Base-by-base conservation (phyloP, 2,797 vertebrate species). In the Enteromius anoplus region DNA sequence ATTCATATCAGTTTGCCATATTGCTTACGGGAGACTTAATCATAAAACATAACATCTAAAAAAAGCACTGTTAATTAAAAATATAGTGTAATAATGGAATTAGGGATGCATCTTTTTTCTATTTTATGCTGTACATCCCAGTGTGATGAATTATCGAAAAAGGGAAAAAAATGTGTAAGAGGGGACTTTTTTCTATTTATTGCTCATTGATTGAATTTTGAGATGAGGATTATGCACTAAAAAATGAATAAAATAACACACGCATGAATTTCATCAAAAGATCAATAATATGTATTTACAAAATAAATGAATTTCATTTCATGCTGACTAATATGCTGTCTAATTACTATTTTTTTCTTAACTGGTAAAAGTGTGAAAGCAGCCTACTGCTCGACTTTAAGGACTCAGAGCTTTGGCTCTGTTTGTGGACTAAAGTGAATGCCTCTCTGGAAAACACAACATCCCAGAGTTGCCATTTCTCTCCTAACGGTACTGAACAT, bases 361-460 rank as follows among this genome's bases (percentile, higher is more conserved):
- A 29, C 62, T 42, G 58, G 49, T 17, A 71, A 72, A 89, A 97
- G 95, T 88, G 89, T 73, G 93, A 93, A 40, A 69, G 86, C 62
- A 80, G 65, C 19, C 65, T 84, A 6, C 86, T 91, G 29, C 86
- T 88, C 29, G 85, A 90, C 11, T 81, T 90, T 90, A 89, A 94
- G 23, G 86, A 91, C 85, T 90, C 90, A 0, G 93, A 90, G 64
- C 83, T 95, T 65, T 95, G 96, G 93, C 89, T 87, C 0, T 75
- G 93, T 78, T 75, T 96, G 75, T 98, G 96, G 93, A 92, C 88
- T 83, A 91, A 82, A 81, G 89, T 93, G 8, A 88, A 88, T 9
- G 14, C 75, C 26, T 91, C 88, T 26, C 58, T 94, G 1, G 49
- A 83, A 75, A 88, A 73, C 75, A 77, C 83, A 9, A 60, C 80